These are phyloP conservation scores for Eristalinus sepulchralis DNA, from an alignment of 2,888 invertebrate species.

Conservation along the genomic window DNA sequence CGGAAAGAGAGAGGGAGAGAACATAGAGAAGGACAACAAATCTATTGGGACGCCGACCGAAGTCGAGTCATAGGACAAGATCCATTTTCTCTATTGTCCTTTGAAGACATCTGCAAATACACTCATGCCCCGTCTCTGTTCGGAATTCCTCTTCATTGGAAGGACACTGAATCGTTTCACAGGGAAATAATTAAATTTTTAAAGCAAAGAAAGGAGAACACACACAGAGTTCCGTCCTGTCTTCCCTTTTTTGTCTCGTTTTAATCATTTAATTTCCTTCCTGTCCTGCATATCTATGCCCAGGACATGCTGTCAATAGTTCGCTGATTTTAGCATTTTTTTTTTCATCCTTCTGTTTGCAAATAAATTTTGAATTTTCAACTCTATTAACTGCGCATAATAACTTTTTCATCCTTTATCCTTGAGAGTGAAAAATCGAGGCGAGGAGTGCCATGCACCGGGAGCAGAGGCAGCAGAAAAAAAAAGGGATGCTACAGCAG, in stretches of 20 bases:
- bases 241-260: conserved; percentile 27
- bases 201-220: conserved; percentile 38
- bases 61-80: conserved; percentile 21
- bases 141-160: conserved; percentile 30
- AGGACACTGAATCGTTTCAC: conserved; percentile 61
- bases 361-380: conserved; percentile 51
- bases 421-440: not conserved
- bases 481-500: conserved; percentile 38
- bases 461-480: not conserved
- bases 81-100: conserved; percentile 57
- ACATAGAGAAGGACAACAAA: not conserved
- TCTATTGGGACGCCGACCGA: conserved; percentile 6
- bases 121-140: conserved; percentile 44
- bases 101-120: conserved; percentile 65
- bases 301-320: conserved; percentile 66
- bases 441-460: not conserved
- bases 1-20: not conserved
- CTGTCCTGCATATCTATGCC: conserved; percentile 25
- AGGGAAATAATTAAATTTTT: conserved; percentile 69
- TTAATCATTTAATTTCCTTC: conserved; percentile 59
- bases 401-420: conserved; percentile 38
- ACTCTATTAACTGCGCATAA: conserved; percentile 57
- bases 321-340: not conserved
- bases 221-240: not conserved
- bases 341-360: not conserved